These are phyloP conservation scores for human (Homo sapiens) DNA, from an alignment of 2,113 vertebrate species.

Conservation along the genomic window DNA sequence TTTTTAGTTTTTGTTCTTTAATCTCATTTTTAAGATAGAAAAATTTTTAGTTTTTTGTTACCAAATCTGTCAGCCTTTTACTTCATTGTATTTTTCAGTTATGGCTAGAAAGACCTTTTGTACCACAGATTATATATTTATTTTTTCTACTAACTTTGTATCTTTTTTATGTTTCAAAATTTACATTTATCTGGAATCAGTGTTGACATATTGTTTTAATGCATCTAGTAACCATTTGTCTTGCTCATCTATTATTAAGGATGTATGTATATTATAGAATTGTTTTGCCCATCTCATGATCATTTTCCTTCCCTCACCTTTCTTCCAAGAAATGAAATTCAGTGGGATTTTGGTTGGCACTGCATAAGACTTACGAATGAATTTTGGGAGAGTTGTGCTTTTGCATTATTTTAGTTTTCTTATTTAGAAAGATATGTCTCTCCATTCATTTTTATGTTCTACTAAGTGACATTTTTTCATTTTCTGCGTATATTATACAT, in stretches of 20 bases:
- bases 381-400: background rate
- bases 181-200: background rate
- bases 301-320: background rate
- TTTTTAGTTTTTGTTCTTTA: background rate
- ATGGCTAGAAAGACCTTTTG: background rate
- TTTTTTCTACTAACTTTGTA: background rate
- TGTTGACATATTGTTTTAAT: background rate
- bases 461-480: background rate
- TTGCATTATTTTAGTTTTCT: background rate
- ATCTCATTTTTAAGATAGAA: conserved; percentile 14
- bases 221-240: background rate
- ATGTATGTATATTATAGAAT: background rate
- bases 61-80: background rate
- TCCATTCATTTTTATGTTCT: background rate
- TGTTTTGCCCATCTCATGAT: background rate
- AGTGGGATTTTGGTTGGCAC: background rate
- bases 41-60: background rate
- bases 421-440: background rate
- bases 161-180: background rate
- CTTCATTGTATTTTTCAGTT: background rate
- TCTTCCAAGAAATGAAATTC: background rate
- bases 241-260: background rate
- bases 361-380: background rate
- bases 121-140: background rate
- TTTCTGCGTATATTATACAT: background rate